phyloP scores from a whole-genome alignment of 2,888 invertebrate genomes.

The Micoletzkya japonica region DNA sequence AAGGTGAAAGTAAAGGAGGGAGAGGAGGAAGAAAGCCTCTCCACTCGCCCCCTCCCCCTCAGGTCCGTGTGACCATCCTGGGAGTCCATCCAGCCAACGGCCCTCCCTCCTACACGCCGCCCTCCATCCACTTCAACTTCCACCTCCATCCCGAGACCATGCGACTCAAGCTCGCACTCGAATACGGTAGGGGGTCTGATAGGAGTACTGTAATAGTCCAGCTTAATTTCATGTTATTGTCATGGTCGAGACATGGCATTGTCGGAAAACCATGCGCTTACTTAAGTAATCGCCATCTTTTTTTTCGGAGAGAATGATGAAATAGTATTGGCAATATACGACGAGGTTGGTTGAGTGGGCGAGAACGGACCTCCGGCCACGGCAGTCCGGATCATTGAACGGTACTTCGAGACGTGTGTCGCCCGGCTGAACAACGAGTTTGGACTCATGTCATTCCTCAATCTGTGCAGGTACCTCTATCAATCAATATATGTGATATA shows the following conservation, averaged over 20 bases:
- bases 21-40: no score
- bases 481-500: no score
- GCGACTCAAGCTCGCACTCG: slow-evolving; percentile 10
- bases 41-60: no score
- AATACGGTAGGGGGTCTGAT: slow-evolving; percentile 25
- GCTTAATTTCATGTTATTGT: neutral
- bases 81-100: no score
- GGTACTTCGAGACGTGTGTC: slow-evolving; percentile 35
- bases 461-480: slow-evolving; percentile 32
- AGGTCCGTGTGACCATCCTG: no score
- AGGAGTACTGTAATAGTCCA: neutral
- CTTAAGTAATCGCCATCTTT: neutral
- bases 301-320: no score
- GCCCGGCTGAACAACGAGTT: slow-evolving; percentile 35
- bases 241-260: neutral
- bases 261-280: no score
- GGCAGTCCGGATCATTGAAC: slow-evolving; percentile 33
- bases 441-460: slow-evolving; percentile 39
- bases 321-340: no score
- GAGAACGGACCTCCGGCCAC: slow-evolving; percentile 18
- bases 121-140: slow-evolving; percentile 26
- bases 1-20: no score
- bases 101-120: no score
- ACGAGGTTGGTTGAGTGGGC: slow-evolving; percentile 5
- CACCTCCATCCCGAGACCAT: slow-evolving; percentile 26